Evolutionary conservation across 2,888 invertebrate species (phyloP), one percentile per base, ranked within the genome.

Genomic region (Ophioninae sp.): DNA sequence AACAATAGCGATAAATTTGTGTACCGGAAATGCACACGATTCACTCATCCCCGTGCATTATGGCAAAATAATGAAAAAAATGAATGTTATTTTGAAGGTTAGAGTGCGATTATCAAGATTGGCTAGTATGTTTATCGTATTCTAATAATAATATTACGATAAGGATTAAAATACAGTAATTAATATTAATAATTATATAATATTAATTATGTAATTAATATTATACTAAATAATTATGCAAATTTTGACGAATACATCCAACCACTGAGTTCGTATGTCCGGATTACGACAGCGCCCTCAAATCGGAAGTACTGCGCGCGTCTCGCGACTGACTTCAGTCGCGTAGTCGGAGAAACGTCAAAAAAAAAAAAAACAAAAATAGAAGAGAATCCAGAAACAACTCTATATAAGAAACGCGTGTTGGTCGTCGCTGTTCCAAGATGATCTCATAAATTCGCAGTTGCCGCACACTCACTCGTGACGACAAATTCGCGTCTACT

Each of bases 1-100:
- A 64, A 61, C 57, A 85, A 86, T 85, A 84, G 70, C 67, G 68
- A 21, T 76, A 56, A 76, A 56, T 64, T 75, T 41, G 37, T 37
- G 64, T 50, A 13, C 82, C 70, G 79, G 75, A 82, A 79, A 30
- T 50, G 13, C 50, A 57, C 7, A 39, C 57, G 39, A 30, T 70
- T 62, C 13, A 5, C 21, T 67, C 6, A 13, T 17, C 50, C 17
- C 17, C 13, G 50, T 50, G 17, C 50, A 50, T 17, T 50, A 17
- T 50, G 50, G 17, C 50, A 13, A 17, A 44, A 44, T 44, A 17
- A 10, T 2, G 17, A 50, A 13, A 50, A 5, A 13, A 13, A 3
- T 13, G 13, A 50, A 50, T 10, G 44, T 44, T 13, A 8, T 13
- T 13, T 44, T 8, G 2, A 44, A 44, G 44, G 44, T 44, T 44